Evolutionary conservation across 2,113 vertebrate species (phyloP), one percentile per base, ranked within the genome.

Genomic region (Turnix velox): DNA sequence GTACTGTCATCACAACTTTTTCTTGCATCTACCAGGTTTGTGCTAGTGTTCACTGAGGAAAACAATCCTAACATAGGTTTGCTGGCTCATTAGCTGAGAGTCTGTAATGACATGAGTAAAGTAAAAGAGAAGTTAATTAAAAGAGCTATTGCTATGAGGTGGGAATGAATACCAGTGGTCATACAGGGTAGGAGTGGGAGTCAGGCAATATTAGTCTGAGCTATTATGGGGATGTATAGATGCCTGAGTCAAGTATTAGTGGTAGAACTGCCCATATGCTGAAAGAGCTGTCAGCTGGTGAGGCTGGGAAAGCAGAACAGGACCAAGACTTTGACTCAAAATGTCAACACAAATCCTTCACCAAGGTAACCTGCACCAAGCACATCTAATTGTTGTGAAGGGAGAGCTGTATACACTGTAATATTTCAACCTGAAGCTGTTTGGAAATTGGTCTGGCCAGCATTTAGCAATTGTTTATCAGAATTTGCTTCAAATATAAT

Each of bases 11-110:
- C 18, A 20, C 66, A 95, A 61, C 48, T 40, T 79, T 84, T 65
- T 85, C 45, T 82, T 73, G 37, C 54, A 43, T 93, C 62, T 84
- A 46, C 18, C 54, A 73, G 45, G 76, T 85, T 66, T 84, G 59
- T 79, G 62, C 23, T 37, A 62, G 73, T 2, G 16, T 73, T 92
- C 59, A 35, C 58, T 35, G 35, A 42, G 74, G 69, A 94, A 96
- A 95, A 79, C 78, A 94, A 73, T 82, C 78, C 45, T 65, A 91
- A 81, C 11, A 9, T 85, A 93, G 74, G 88, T 93, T 96, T 95
- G 35, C 63, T 93, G 89, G 71, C 84, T 95, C 81, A 66, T 95
- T 94, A 96, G 71, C 84, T 93, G 67, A 0, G 0, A 92, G 78
- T 79, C 84, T 95, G 66, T 85, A 82, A 92, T 80, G 91, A 76